Conservation (phyloP, 2,888 invertebrate genomes). For the Tenthredo distinguenda region DNA sequence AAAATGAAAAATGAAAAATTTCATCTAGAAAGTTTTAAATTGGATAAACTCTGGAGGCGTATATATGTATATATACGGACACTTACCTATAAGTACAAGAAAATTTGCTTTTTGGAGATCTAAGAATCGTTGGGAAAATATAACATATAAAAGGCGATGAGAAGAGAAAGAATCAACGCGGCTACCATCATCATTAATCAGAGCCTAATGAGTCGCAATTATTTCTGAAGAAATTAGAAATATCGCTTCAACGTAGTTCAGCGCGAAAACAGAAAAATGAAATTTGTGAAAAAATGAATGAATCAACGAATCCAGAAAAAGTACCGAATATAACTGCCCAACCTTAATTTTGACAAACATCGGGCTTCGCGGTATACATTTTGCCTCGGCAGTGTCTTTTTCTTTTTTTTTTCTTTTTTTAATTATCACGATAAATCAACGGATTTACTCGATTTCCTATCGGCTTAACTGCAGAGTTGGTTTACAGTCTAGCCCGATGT, state of each 20-base stretch:
- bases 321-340: background rate
- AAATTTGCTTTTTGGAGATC: background rate
- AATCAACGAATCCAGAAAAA: background rate
- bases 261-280: background rate
- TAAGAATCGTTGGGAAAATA: background rate
- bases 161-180: background rate
- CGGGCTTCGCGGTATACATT: background rate
- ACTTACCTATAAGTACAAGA: background rate
- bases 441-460: constrained; percentile 41
- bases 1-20: constrained; percentile 35
- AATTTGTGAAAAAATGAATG: background rate
- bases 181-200: background rate
- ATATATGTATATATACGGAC: background rate
- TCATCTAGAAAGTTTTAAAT: constrained; percentile 15
- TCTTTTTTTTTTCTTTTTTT: background rate
- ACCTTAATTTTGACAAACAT: constrained; percentile 24
- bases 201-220: background rate
- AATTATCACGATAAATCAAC: constrained; percentile 24
- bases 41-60: constrained; percentile 2
- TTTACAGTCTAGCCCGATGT: constrained; percentile 20
- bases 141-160: background rate
- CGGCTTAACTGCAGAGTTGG: constrained; percentile 19
- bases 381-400: background rate
- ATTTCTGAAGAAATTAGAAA: background rate
- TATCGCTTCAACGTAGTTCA: background rate